These are phyloP conservation scores for Mythimna vitellina DNA, from an alignment of 2,888 invertebrate genomes.

Conservation along the genomic window DNA sequence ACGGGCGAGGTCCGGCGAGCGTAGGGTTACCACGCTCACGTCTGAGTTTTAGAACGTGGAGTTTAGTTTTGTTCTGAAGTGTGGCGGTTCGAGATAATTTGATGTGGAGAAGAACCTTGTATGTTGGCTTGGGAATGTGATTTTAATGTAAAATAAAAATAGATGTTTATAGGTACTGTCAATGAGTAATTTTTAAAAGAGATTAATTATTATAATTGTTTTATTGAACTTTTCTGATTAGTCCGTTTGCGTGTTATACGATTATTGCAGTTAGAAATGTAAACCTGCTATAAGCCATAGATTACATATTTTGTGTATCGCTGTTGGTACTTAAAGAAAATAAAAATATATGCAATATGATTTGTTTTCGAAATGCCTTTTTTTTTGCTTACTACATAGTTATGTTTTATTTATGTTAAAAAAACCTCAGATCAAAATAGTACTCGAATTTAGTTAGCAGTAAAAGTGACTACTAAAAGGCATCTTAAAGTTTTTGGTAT, in stretches of 20 bases:
- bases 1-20: constrained; percentile 80
- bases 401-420: too few relatives aligned
- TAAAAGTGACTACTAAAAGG: too few relatives aligned
- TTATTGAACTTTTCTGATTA: too few relatives aligned
- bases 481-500: too few relatives aligned
- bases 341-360: too few relatives aligned
- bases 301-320: too few relatives aligned
- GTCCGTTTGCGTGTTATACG: not conserved
- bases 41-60: constrained; percentile 16
- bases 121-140: not conserved
- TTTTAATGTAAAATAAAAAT: not conserved
- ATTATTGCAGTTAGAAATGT: not conserved
- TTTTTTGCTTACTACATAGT: too few relatives aligned
- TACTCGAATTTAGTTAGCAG: too few relatives aligned
- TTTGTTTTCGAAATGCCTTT: too few relatives aligned
- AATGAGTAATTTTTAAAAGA: not conserved
- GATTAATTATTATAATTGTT: not conserved
- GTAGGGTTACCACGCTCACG: constrained; percentile 67
- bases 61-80: constrained; percentile 40
- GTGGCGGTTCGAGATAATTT: constrained; percentile 13
- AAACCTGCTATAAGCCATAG: too few relatives aligned
- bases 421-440: too few relatives aligned
- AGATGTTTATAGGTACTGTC: not conserved
- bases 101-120: not conserved
- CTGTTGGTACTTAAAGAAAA: too few relatives aligned